Conservation (phyloP, 2,113 vertebrate species). For the Columba livia region DNA sequence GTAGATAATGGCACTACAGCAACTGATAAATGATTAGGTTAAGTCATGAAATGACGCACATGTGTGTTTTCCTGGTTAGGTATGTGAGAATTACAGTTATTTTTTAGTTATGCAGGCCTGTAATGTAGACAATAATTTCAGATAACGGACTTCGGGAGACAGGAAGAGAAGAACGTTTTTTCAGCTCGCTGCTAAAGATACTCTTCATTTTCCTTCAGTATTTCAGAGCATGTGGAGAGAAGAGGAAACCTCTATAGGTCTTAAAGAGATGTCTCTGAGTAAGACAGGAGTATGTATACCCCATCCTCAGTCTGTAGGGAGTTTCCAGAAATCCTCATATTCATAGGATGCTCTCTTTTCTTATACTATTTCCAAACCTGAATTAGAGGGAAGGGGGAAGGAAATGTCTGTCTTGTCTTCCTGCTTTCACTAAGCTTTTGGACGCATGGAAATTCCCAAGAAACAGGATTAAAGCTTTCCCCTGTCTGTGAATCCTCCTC, state of each 20-base stretch:
- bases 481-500: neutral
- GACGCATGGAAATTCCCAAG: neutral
- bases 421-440: neutral
- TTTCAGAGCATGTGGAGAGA: neutral
- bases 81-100: neutral
- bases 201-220: neutral
- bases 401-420: neutral
- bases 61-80: neutral
- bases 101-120: neutral
- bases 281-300: neutral
- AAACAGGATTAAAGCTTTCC: neutral
- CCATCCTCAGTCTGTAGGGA: neutral
- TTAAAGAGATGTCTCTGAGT: neutral
- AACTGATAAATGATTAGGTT: constrained; percentile 27
- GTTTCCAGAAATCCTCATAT: neutral
- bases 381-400: neutral
- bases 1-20: neutral
- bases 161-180: neutral
- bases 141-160: neutral
- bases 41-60: neutral
- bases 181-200: neutral
- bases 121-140: neutral
- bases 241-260: neutral
- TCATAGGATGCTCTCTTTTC: neutral
- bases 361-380: neutral